These are phyloP conservation scores for Tenebrosternarchus preto DNA, from an alignment of 2,113 vertebrate genomes.

Conservation along the genomic window DNA sequence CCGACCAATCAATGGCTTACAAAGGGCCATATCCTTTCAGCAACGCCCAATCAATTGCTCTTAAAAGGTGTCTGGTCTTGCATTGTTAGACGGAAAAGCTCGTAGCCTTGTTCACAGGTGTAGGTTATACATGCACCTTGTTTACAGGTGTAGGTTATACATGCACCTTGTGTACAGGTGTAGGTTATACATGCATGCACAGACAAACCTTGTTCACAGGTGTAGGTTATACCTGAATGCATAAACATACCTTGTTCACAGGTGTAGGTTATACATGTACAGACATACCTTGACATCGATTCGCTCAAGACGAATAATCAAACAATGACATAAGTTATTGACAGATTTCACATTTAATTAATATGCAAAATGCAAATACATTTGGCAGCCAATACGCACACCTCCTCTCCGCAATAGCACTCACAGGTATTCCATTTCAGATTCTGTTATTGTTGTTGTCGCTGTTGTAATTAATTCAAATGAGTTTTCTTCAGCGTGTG, in stretches of 20 bases:
- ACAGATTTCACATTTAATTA: slow-evolving; percentile 45
- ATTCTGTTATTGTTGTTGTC: background rate
- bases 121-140: background rate
- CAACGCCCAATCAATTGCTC: slow-evolving; percentile 60
- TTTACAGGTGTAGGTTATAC: background rate
- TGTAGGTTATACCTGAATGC: background rate
- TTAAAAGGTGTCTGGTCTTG: slow-evolving; percentile 53
- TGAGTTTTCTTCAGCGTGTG: slow-evolving; percentile 44
- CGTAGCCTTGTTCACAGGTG: slow-evolving; percentile 21
- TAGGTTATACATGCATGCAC: background rate
- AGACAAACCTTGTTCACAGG: slow-evolving; percentile 21
- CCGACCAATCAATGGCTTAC: slow-evolving; percentile 63
- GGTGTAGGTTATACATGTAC: background rate
- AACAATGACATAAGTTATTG: background rate
- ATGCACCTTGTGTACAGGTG: background rate
- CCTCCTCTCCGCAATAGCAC: slow-evolving; percentile 33
- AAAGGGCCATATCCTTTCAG: slow-evolving; percentile 51
- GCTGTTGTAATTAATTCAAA: slow-evolving; percentile 69
- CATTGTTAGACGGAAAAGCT: slow-evolving; percentile 63
- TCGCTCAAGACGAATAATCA: background rate
- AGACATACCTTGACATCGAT: slow-evolving; percentile 30
- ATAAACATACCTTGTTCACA: slow-evolving; percentile 14
- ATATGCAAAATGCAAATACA: slow-evolving; percentile 48
- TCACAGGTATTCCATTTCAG: slow-evolving; percentile 14
- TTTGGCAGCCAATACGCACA: slow-evolving; percentile 33